phyloP scores from a whole-genome alignment of 2,888 invertebrate genomes.

The Didymodactylos carnosus region DNA sequence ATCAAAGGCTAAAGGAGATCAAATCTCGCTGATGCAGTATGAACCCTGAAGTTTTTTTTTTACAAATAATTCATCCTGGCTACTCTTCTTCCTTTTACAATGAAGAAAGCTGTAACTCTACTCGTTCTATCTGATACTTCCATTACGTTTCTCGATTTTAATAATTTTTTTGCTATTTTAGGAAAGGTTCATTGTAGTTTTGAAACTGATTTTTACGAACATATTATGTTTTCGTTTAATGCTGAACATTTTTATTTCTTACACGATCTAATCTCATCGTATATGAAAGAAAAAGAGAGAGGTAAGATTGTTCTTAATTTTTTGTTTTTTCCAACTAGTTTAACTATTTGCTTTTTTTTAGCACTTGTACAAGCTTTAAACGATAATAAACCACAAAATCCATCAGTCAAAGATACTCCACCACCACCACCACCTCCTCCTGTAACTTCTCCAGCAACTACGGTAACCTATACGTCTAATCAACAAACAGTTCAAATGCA shows the following conservation, averaged over 20 bases:
- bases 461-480: neutral
- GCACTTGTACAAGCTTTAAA: conserved; percentile 21
- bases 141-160: no score
- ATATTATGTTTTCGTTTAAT: conserved; percentile 85
- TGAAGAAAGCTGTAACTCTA: no score
- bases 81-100: no score
- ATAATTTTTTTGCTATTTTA: neutral
- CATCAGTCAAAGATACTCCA: no score
- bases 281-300: conserved; percentile 63
- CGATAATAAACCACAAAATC: conserved; percentile 20
- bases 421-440: neutral
- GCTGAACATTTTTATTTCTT: conserved; percentile 93
- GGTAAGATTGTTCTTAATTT: neutral
- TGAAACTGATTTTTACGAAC: conserved; percentile 92
- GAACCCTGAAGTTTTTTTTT: neutral
- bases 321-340: neutral
- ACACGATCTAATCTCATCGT: conserved; percentile 84
- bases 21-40: no score
- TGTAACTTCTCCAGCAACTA: conserved; percentile 20
- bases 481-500: neutral
- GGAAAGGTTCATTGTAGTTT: conserved; percentile 54
- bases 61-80: neutral
- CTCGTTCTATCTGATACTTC: no score
- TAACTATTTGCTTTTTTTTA: neutral
- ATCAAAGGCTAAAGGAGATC: no score